Conservation (phyloP, 2,797 vertebrate genomes). For the Myripristis jacobus region DNA sequence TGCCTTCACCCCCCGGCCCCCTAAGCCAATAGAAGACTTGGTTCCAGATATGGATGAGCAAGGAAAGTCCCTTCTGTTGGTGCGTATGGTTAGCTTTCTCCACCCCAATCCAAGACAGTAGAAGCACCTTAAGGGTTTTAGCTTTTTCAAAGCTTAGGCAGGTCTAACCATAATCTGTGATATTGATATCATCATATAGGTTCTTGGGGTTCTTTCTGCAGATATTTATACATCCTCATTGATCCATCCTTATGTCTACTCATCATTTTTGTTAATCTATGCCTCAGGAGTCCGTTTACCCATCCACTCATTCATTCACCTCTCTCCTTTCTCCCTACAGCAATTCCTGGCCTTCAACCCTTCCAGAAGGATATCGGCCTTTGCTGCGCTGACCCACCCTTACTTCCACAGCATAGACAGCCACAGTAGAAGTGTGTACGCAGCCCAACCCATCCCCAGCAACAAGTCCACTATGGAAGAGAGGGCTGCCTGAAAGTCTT, state of each 20-base stretch:
- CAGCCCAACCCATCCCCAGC: slow-evolving; percentile 86
- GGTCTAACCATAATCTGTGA: too few relatives aligned
- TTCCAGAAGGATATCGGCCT: slow-evolving; percentile 95
- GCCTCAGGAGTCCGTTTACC: too few relatives aligned
- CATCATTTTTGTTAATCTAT: too few relatives aligned
- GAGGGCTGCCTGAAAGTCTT: slow-evolving; percentile 86
- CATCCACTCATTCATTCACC: not conserved
- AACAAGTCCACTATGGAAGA: slow-evolving; percentile 91
- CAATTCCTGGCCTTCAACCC: slow-evolving; percentile 97
- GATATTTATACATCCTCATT: not conserved
- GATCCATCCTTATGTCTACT: not conserved
- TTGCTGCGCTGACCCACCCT: slow-evolving; percentile 92
- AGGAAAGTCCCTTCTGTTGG: slow-evolving; percentile 94
- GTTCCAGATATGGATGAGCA: slow-evolving; percentile 95
- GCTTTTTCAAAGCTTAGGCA: too few relatives aligned
- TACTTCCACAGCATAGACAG: slow-evolving; percentile 96
- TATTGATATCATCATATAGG: not conserved
- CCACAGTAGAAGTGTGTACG: slow-evolving; percentile 89
- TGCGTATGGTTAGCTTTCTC: slow-evolving; percentile 71
- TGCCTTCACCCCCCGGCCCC: slow-evolving; percentile 90
- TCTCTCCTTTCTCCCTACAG: slow-evolving; percentile 77
- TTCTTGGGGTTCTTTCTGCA: not conserved
- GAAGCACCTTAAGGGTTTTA: too few relatives aligned
- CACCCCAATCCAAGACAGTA: not conserved
- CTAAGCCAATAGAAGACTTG: slow-evolving; percentile 92